Evolutionary conservation across 2,888 invertebrate species (phyloP).

Genomic region (Mesoligia furuncula): DNA sequence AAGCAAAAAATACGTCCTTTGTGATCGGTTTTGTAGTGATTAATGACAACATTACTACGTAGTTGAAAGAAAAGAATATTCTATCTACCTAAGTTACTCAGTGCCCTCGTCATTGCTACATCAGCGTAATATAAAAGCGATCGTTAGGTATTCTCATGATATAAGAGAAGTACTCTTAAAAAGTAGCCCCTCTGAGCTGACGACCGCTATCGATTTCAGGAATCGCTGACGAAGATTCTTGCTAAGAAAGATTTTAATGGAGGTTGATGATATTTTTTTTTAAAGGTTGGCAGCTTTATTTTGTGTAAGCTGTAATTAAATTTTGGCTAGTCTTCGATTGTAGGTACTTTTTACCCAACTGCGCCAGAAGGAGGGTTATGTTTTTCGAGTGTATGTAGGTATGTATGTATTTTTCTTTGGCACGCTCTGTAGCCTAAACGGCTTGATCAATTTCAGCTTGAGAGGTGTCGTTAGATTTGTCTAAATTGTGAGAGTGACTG

Average conservation of each 20-base stretch:
- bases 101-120: background rate
- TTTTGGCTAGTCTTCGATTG: background rate
- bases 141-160: slow-evolving; percentile 35
- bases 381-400: too few species aligned
- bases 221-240: slow-evolving; percentile 38
- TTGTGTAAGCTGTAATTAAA: background rate
- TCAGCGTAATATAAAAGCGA: slow-evolving; percentile 44
- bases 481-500: too few species aligned
- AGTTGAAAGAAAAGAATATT: too few species aligned
- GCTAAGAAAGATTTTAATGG: slow-evolving; percentile 11
- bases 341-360: background rate
- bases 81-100: background rate
- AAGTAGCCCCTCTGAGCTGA: slow-evolving; percentile 26
- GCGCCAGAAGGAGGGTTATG: too few species aligned
- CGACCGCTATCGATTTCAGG: slow-evolving; percentile 33
- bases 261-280: slow-evolving; percentile 2
- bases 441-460: too few species aligned
- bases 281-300: slow-evolving; percentile 7
- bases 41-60: too few species aligned
- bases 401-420: too few species aligned
- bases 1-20: too few species aligned
- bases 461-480: too few species aligned
- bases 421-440: too few species aligned
- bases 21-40: too few species aligned
- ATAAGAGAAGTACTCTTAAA: slow-evolving; percentile 24